Conservation (phyloP, 2,888 invertebrate genomes). For the Eristalis intricaria region DNA sequence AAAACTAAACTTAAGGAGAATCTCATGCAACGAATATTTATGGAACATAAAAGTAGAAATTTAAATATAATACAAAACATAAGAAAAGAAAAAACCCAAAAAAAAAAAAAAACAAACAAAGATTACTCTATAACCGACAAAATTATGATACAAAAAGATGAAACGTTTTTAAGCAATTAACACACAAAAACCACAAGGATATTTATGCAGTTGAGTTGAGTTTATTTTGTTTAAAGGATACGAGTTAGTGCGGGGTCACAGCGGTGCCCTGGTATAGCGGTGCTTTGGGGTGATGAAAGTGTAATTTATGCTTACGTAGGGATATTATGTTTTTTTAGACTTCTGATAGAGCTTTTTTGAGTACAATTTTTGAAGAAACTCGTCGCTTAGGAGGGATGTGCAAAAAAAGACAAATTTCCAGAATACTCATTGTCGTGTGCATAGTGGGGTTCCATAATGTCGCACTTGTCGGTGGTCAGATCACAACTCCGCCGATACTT, state of each 20-base stretch:
- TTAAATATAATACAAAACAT: conserved; percentile 77
- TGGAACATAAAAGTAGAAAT: conserved; percentile 81
- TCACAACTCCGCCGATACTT: too few relatives aligned
- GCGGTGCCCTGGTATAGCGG: neutral
- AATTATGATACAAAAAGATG: conserved; percentile 30
- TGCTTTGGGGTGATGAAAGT: neutral
- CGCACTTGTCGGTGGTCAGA: too few relatives aligned
- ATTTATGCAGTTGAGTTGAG: neutral
- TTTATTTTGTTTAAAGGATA: neutral
- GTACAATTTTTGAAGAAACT: too few relatives aligned
- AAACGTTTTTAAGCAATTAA: conserved; percentile 4
- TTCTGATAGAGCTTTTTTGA: too few relatives aligned
- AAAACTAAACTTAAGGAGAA: conserved; percentile 73
- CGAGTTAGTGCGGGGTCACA: neutral
- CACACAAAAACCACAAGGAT: neutral
- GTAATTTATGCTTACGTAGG: neutral
- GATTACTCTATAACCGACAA: conserved; percentile 16
- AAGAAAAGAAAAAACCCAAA: conserved; percentile 74
- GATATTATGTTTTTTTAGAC: too few relatives aligned
- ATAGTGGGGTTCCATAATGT: too few relatives aligned
- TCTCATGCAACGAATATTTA: conserved; percentile 82
- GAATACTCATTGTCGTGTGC: too few relatives aligned
- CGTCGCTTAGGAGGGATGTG: too few relatives aligned
- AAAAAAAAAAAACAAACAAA: conserved; percentile 67
- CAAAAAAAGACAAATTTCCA: too few relatives aligned